Evolutionary conservation across 1,140 invertebrate genomes (phyloP).

Genomic region (Scaptomyza montana): DNA sequence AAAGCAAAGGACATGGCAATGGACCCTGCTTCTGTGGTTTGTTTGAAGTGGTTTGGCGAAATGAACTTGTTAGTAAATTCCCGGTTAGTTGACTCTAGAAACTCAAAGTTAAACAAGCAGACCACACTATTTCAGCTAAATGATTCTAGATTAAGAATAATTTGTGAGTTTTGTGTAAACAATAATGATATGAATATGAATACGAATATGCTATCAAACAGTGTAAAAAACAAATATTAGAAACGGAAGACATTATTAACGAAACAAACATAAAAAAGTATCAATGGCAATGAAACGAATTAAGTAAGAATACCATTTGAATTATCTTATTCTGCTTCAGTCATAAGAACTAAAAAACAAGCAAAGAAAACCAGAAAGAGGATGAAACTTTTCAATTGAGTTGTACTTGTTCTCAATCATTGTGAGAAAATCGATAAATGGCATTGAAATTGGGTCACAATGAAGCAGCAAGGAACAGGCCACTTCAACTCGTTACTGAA

Average conservation of each 20-base stretch:
- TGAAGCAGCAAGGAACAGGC: neutral
- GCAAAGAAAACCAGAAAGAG: neutral
- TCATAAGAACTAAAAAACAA: neutral
- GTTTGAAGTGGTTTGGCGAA: constrained; percentile 41
- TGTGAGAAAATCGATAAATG: constrained; percentile 15
- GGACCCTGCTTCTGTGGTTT: constrained; percentile 23
- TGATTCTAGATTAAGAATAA: constrained; percentile 8
- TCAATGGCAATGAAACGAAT: constrained; percentile 9
- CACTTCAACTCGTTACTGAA: neutral
- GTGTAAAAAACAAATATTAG: neutral
- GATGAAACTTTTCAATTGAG: constrained; percentile 26
- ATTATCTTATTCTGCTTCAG: neutral
- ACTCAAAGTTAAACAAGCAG: constrained; percentile 10
- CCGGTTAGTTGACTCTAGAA: constrained; percentile 26
- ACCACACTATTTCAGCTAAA: constrained; percentile 5
- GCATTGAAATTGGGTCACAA: neutral
- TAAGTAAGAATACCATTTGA: neutral
- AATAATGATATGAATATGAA: neutral
- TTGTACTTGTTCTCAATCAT: constrained; percentile 6
- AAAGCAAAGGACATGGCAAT: neutral
- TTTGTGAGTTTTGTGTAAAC: constrained; percentile 11
- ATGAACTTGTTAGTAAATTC: constrained; percentile 28
- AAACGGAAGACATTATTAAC: neutral
- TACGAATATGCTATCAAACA: neutral
- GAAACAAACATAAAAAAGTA: neutral